A percentile compares a stretch with the other conserved stretches of the same genome.
These are phyloP conservation scores for Lasioglossum calceatum DNA, from an alignment of 2,888 invertebrate species.

Conservation along the genomic window DNA sequence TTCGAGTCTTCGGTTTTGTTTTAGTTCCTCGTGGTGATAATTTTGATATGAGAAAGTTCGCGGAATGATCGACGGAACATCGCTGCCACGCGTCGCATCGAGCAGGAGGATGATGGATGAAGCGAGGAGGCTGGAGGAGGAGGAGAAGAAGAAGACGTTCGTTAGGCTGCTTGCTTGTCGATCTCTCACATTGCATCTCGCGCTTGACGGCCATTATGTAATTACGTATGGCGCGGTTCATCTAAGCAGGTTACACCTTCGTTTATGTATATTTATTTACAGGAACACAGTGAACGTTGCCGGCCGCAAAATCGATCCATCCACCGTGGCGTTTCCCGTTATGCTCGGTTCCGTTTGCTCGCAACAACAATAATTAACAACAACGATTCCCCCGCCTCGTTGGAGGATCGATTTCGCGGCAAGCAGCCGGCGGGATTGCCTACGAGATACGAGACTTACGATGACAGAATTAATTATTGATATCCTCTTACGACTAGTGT, in stretches of 20 bases:
- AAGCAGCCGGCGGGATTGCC: conserved; percentile 55
- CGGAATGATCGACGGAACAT: background rate
- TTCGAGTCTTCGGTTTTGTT: background rate
- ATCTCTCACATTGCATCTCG: conserved; percentile 17
- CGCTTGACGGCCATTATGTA: conserved; percentile 15
- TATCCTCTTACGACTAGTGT: conserved; percentile 52
- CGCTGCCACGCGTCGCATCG: background rate
- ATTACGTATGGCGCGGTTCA: conserved; percentile 46
- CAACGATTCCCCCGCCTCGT: conserved; percentile 10
- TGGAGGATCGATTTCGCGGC: conserved; percentile 56
- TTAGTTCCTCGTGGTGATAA: background rate
- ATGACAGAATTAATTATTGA: conserved; percentile 63
- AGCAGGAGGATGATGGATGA: conserved; percentile 24
- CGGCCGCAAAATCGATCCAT: conserved; percentile 45
- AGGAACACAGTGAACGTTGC: conserved; percentile 63
- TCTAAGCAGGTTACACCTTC: conserved; percentile 66
- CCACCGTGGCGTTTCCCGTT: background rate
- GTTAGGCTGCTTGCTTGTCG: conserved; percentile 29
- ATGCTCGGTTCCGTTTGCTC: background rate
- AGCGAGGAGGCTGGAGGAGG: conserved; percentile 9
- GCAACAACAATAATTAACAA: conserved; percentile 48
- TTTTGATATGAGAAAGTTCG: background rate
- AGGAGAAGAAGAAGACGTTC: conserved; percentile 23
- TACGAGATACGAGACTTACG: conserved; percentile 69
- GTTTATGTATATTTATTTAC: conserved; percentile 71